Percentiles rank a stretch among this genome's conserved stretches.
Conservation (phyloP, 2,797 vertebrate species). For the Cephalopachus bancanus region DNA sequence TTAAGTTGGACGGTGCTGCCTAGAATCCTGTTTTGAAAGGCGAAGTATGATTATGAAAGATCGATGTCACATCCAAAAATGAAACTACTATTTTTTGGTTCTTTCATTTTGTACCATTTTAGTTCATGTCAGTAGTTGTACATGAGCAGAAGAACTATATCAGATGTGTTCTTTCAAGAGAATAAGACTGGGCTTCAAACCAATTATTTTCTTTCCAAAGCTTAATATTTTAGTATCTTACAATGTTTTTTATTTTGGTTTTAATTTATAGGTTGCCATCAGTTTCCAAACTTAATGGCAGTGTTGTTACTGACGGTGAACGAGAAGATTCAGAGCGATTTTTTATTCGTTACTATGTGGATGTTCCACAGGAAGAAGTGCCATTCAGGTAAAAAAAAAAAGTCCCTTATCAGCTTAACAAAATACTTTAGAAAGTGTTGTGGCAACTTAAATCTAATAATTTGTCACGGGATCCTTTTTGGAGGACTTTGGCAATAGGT, state of each 20-base stretch:
- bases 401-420: neutral
- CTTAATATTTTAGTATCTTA: conserved; percentile 33
- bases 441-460: neutral
- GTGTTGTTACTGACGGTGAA: conserved; percentile 93
- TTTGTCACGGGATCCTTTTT: conserved; percentile 24
- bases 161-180: conserved; percentile 11
- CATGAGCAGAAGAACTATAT: neutral
- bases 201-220: conserved; percentile 37
- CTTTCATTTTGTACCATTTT: neutral
- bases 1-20: neutral
- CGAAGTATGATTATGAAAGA: conserved; percentile 38
- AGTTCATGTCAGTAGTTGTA: neutral
- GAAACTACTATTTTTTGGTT: neutral
- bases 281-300: conserved; percentile 95
- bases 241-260: conserved; percentile 60
- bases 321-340: conserved; percentile 98
- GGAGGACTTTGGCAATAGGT: conserved; percentile 2
- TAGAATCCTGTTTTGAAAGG: conserved; percentile 32
- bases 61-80: neutral
- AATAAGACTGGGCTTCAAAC: neutral
- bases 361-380: conserved; percentile 93
- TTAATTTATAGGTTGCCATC: conserved; percentile 93
- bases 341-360: conserved; percentile 96
- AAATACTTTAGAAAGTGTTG: too few relatives aligned
- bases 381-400: conserved; percentile 92